A percentile compares a stretch with the other conserved stretches of the same genome.
These are phyloP conservation scores for Dysidea cf. avara DNA, from an alignment of 37 sponge, comb jelly and placozoan genomes.

Conservation along the genomic window DNA sequence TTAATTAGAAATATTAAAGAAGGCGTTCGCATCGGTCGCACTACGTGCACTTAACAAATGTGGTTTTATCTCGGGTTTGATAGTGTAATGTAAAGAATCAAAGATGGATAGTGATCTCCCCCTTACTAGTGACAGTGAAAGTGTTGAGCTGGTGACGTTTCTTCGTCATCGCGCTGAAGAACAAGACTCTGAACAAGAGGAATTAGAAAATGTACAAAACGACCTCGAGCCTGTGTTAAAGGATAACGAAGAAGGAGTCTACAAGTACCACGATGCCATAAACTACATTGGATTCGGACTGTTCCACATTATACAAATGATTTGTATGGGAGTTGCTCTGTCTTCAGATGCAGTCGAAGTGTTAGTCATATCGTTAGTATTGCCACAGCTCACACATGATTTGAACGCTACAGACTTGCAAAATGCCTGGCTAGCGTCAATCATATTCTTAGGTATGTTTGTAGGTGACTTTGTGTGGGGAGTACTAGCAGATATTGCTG, in stretches of 20 bases:
- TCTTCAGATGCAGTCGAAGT: constrained; percentile 72
- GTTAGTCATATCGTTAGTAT: constrained; percentile 49
- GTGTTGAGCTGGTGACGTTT: no score
- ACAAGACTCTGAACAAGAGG: no score
- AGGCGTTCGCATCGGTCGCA: neutral
- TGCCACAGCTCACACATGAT: constrained; percentile 26
- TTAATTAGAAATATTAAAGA: no score
- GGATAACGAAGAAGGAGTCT: constrained; percentile 38
- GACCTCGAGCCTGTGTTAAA: no score
- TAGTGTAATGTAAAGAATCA: no score
- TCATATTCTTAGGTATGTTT: constrained; percentile 74
- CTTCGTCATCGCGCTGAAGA: no score
- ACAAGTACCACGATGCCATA: constrained; percentile 63
- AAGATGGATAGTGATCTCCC: no score
- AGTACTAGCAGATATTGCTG: constrained; percentile 49
- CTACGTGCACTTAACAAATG: no score
- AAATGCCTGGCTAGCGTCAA: constrained; percentile 39
- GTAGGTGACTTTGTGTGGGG: constrained; percentile 75
- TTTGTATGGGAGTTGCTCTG: constrained; percentile 58
- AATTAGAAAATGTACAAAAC: no score
- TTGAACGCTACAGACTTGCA: constrained; percentile 16
- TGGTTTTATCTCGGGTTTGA: no score
- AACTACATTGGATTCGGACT: constrained; percentile 55
- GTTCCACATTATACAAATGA: constrained; percentile 49
- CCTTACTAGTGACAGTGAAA: no score